These are phyloP conservation scores for Aplysia californica DNA, from an alignment of 1,140 invertebrate species.

Conservation along the genomic window DNA sequence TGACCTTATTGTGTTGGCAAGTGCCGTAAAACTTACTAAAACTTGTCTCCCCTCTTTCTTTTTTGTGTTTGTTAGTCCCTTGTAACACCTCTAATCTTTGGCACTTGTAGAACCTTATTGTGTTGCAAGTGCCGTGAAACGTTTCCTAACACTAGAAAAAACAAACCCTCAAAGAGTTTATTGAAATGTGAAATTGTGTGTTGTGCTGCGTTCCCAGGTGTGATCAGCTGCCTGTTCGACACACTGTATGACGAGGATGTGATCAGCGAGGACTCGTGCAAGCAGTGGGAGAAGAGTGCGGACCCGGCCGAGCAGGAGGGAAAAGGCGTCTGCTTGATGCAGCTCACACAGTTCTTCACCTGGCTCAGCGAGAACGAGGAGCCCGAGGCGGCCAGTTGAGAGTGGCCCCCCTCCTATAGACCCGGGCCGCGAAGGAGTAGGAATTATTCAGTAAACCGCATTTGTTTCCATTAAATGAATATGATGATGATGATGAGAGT, in stretches of 20 bases:
- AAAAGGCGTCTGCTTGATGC: slow-evolving; percentile 72
- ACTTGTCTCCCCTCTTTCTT: no score
- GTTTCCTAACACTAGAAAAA: no score
- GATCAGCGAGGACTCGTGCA: slow-evolving; percentile 74
- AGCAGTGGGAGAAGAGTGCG: slow-evolving; percentile 71
- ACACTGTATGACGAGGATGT: slow-evolving; percentile 73
- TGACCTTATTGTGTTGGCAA: no score
- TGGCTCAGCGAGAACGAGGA: slow-evolving; percentile 72
- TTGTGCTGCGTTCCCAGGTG: no score
- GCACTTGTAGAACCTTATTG: no score
- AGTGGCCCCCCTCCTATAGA: not conserved
- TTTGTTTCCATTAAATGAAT: not conserved
- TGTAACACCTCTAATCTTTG: no score
- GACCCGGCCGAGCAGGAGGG: slow-evolving; percentile 71
- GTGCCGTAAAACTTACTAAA: no score
- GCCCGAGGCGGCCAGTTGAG: slow-evolving; percentile 21
- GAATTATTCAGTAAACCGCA: not conserved
- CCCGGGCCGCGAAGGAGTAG: not conserved
- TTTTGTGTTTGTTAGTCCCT: no score
- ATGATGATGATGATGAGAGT: not conserved
- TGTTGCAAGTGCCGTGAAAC: no score
- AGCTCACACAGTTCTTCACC: slow-evolving; percentile 74
- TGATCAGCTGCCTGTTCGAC: slow-evolving; percentile 72
- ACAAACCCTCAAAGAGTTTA: no score
- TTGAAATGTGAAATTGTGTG: no score